Base-by-base conservation (phyloP, 2,888 invertebrate genomes). In the Dynastes hyllus region DNA sequence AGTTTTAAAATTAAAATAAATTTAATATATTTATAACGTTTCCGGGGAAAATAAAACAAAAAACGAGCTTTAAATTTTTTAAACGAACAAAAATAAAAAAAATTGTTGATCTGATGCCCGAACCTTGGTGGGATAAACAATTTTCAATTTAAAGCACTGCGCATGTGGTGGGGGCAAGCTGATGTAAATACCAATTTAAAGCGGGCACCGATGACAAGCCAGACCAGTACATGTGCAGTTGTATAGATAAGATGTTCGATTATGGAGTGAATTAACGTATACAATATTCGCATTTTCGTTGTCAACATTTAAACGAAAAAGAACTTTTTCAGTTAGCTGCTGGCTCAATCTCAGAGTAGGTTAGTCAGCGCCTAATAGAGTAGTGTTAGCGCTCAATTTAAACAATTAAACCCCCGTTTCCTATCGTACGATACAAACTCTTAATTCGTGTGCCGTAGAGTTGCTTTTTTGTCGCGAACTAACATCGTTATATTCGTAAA, bases 261-360 rank as follows among this genome's bases (percentile, higher is more conserved):
- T 53, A 77, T 77, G 77, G 58, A 55, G 77, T 77, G 65, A 69
- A 45, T 32, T 51, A 22, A 55, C 16, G 40, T 16, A 16, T 8
- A 6, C n/a, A 73, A 8, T 16, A 29, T 69, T n/a, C 61, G 40
- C 40, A 53, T 11, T 45, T 55, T 76, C 67, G 51, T 58, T 22
- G 55, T 55, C 55, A 77, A 67, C 67, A 77, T 77, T 77, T 77
- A 67, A 66, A 55, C 53, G 8, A 37, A 37, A 77, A 67, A 77
- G 71, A 71, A 71, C 29, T 45, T 69, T 69, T 61, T 58, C 13
- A n/a, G 13, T 65, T 65, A 71, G 71, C 58, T 51, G 71, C 89
- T 90, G 89, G 87, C 91, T 91, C 91, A 90, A 90, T 91, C 91
- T 91, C 91, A 91, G 91, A 89, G 91, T 87, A 92, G 91, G 91